These are phyloP conservation scores for Neuroterus valhalla DNA, from an alignment of 1,140 invertebrate genomes.

Conservation along the genomic window DNA sequence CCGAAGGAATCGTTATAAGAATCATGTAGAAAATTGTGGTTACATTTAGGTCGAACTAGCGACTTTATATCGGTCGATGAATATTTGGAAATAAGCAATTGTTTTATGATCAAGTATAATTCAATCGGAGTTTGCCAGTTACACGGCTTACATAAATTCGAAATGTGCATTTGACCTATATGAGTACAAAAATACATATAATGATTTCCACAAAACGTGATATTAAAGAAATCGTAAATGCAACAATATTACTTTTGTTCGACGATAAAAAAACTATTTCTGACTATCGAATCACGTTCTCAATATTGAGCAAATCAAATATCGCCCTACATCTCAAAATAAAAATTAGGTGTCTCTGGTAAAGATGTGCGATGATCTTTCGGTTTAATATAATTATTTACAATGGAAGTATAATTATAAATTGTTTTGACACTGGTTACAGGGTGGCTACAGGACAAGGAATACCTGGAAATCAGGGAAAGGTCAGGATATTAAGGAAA, in stretches of 20 bases:
- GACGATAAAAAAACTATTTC: background rate
- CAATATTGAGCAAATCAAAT: conserved; percentile 21
- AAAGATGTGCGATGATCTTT: too few species aligned
- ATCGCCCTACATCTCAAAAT: background rate
- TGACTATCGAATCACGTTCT: conserved; percentile 13
- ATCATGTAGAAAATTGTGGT: background rate
- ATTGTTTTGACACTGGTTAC: too few species aligned
- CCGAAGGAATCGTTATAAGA: background rate
- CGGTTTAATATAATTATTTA: too few species aligned
- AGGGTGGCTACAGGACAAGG: too few species aligned
- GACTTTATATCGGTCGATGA: background rate
- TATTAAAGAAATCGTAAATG: background rate
- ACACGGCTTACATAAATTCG: background rate
- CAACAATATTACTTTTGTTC: background rate
- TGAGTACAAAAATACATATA: conserved; percentile 11
- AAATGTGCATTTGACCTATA: conserved; percentile 7
- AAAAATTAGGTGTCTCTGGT: background rate
- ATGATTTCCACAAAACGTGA: too few species aligned
- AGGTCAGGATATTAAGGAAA: too few species aligned
- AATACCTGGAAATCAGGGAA: too few species aligned
- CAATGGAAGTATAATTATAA: too few species aligned
- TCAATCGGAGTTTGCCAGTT: background rate
- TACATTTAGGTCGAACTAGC: background rate
- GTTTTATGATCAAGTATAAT: background rate
- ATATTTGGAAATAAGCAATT: conserved; percentile 32